Percentiles rank a stretch among this genome's conserved stretches.
phyloP scores from a whole-genome alignment of 1,140 invertebrate genomes.

The Heliconius nattereri region DNA sequence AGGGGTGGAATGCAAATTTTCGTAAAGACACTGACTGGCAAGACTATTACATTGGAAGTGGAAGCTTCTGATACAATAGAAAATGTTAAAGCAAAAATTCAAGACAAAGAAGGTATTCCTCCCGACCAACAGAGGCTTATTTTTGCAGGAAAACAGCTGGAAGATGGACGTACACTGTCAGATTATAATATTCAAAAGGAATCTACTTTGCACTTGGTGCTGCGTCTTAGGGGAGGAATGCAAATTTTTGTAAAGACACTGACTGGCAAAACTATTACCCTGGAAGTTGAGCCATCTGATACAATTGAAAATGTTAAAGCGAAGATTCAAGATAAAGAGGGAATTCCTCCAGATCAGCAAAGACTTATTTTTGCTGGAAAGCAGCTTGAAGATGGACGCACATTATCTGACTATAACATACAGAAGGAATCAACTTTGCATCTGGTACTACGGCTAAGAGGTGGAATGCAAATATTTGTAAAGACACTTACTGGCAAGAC shows the following conservation, averaged over 20 bases:
- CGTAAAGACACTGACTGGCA: slow-evolving; percentile 17
- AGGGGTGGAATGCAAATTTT: slow-evolving; percentile 26
- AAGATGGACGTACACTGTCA: neutral
- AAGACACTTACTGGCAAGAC: slow-evolving; percentile 14
- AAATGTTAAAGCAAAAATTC: neutral
- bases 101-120: neutral
- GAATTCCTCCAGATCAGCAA: neutral
- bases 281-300: neutral
- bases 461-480: slow-evolving; percentile 21
- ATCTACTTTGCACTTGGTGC: neutral
- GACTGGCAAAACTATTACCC: neutral
- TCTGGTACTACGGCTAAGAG: neutral
- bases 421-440: neutral
- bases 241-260: slow-evolving; percentile 9
- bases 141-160: slow-evolving; percentile 17
- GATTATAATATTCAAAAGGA: neutral
- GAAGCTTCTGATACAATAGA: neutral
- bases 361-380: neutral
- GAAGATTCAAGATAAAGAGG: neutral
- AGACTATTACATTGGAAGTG: slow-evolving; percentile 23
- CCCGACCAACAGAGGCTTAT: neutral
- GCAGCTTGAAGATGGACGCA: neutral
- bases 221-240: slow-evolving; percentile 10
- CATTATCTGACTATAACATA: neutral
- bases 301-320: neutral